Conservation (phyloP, 2,888 invertebrate species). For the Spodoptera littoralis region DNA sequence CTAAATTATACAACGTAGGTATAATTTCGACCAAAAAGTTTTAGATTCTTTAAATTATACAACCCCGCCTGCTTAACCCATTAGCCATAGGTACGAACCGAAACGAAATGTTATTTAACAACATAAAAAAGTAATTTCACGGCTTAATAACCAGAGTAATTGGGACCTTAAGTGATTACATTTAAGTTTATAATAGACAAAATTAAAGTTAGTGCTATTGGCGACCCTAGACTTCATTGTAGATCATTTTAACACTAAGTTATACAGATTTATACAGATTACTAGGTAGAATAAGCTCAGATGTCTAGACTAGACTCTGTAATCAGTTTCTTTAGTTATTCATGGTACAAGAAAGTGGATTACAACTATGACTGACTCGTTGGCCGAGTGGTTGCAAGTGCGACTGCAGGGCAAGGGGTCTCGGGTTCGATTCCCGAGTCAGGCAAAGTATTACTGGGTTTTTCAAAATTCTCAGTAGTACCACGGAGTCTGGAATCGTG, state of each 20-base stretch:
- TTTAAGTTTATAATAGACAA: constrained; percentile 8
- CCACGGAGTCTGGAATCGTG: too few relatives aligned
- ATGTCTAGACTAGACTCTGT: constrained; percentile 22
- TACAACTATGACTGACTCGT: too few relatives aligned
- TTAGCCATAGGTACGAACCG: constrained; percentile 4
- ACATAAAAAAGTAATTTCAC: constrained; percentile 26
- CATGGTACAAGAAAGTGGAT: constrained; percentile 27
- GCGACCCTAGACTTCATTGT: constrained; percentile 18
- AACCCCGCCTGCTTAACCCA: constrained; percentile 20
- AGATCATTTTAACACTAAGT: neutral
- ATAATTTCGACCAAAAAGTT: too few relatives aligned
- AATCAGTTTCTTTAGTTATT: constrained; percentile 32
- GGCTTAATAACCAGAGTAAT: constrained; percentile 18
- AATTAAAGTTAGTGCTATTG: neutral
- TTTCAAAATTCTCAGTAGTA: too few relatives aligned
- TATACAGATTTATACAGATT: constrained; percentile 32
- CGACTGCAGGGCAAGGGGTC: too few relatives aligned
- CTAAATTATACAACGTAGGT: too few relatives aligned
- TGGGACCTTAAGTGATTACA: neutral
- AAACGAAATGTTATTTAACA: constrained; percentile 30
- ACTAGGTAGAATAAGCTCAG: constrained; percentile 24
- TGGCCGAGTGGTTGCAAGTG: too few relatives aligned
- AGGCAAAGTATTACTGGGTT: too few relatives aligned
- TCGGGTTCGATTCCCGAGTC: too few relatives aligned
- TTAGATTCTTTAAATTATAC: neutral